A percentile compares a stretch with the other conserved stretches of the same genome.
These are phyloP conservation scores for Aplodontia rufa DNA, from an alignment of 2,113 vertebrate genomes.

Conservation along the genomic window DNA sequence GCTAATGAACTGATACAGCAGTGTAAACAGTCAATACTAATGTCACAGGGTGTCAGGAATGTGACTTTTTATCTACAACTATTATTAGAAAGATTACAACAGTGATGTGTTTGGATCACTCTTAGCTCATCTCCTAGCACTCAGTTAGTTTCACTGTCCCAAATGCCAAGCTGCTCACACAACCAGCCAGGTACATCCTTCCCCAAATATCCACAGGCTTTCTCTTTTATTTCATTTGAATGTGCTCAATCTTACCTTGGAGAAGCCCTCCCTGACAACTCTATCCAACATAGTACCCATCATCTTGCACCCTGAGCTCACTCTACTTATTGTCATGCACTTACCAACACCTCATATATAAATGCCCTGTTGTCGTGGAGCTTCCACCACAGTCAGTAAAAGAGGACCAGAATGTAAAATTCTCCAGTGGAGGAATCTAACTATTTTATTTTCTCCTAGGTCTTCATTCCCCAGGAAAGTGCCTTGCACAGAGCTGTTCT, in stretches of 20 bases:
- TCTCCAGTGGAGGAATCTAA: not conserved
- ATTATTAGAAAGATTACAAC: not conserved
- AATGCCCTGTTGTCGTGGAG: not conserved
- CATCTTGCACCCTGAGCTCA: fast-evolving
- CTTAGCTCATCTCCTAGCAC: not conserved
- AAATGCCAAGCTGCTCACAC: not conserved
- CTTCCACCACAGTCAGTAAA: not conserved
- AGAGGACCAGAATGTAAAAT: not conserved
- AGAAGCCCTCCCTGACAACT: not conserved
- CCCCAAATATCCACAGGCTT: not conserved
- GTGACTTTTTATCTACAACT: not conserved
- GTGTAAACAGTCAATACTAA: not conserved
- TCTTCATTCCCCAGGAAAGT: not conserved
- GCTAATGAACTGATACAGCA: not conserved
- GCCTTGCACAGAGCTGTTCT: not conserved
- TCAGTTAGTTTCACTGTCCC: not conserved
- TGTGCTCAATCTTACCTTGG: not conserved
- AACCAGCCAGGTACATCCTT: not conserved
- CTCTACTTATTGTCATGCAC: not conserved
- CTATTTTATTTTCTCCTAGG: not conserved
- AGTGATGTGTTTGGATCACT: not conserved
- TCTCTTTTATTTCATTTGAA: not conserved
- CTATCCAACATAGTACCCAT: not conserved
- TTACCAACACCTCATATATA: not conserved
- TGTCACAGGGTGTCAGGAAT: not conserved